Evolutionary conservation across 2,797 vertebrate genomes (phyloP).

Genomic region (Anguilla pacifica): DNA sequence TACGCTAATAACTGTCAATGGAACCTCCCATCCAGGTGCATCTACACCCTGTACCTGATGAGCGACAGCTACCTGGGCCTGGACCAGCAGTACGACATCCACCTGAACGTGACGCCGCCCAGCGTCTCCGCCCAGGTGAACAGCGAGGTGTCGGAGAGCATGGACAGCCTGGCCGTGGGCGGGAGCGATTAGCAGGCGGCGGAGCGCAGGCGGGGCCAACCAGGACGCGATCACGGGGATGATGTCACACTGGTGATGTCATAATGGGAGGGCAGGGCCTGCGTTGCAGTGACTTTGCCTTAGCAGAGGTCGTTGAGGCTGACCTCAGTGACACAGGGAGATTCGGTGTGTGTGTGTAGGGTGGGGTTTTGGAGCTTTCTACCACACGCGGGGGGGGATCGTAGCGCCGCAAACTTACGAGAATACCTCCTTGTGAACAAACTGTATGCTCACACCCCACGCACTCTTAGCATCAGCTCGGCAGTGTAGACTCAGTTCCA

Average conservation of each 20-base stretch:
- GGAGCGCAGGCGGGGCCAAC: background rate
- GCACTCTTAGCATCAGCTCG: background rate
- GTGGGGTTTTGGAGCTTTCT: background rate
- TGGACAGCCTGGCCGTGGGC: constrained; percentile 52
- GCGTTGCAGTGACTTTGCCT: constrained; percentile 57
- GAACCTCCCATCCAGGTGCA: constrained; percentile 72
- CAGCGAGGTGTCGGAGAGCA: constrained; percentile 66
- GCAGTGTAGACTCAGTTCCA: background rate
- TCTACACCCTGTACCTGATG: constrained; percentile 95
- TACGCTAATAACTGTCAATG: background rate
- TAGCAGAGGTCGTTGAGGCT: constrained; percentile 62
- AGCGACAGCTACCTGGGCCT: constrained; percentile 97
- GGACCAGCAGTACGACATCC: constrained; percentile 96
- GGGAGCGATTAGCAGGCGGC: constrained; percentile 51
- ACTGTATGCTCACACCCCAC: background rate
- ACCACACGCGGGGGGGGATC: background rate
- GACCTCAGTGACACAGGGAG: constrained; percentile 62
- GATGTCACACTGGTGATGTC: constrained; percentile 34
- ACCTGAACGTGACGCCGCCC: constrained; percentile 77
- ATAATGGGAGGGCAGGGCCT: constrained; percentile 46
- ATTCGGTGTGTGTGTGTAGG: background rate
- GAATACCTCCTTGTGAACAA: no score
- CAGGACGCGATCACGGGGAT: background rate
- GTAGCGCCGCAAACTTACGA: background rate
- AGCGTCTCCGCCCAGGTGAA: constrained; percentile 75